Evolutionary conservation across 2,888 invertebrate species (phyloP).

Genomic region (Biston betularia): DNA sequence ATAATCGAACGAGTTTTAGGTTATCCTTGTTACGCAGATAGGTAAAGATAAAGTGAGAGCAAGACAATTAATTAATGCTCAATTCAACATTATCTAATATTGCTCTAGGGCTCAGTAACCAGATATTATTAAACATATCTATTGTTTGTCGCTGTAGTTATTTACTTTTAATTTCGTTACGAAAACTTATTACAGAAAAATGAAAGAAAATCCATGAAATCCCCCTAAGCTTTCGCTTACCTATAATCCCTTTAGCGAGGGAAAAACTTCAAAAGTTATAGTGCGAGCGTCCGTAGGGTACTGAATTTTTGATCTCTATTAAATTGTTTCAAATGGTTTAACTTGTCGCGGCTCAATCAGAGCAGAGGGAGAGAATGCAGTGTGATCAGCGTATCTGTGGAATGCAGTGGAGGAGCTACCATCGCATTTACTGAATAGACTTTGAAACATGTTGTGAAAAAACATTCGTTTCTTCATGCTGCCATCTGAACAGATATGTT

Average conservation of each 20-base stretch:
- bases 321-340: slow-evolving; percentile 87
- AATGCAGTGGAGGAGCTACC: not conserved
- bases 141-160: not conserved
- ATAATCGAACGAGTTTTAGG: too few relatives aligned
- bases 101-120: too few relatives aligned
- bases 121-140: too few relatives aligned
- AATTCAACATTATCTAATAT: too few relatives aligned
- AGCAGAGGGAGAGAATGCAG: slow-evolving; percentile 55
- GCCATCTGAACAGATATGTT: not conserved
- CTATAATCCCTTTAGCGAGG: slow-evolving; percentile 85
- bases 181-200: slow-evolving; percentile 60
- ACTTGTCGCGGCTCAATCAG: slow-evolving; percentile 87
- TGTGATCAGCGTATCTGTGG: not conserved
- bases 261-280: slow-evolving; percentile 86
- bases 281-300: slow-evolving; percentile 79
- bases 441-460: not conserved
- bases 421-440: not conserved
- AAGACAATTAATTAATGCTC: too few relatives aligned
- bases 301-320: slow-evolving; percentile 86
- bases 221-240: slow-evolving; percentile 78
- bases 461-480: not conserved
- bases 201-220: slow-evolving; percentile 73
- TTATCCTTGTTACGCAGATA: too few relatives aligned
- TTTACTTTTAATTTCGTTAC: slow-evolving; percentile 12
- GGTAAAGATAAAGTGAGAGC: too few relatives aligned